These are phyloP conservation scores for Andrena praecox DNA, from an alignment of 2,888 invertebrate species.

Conservation along the genomic window DNA sequence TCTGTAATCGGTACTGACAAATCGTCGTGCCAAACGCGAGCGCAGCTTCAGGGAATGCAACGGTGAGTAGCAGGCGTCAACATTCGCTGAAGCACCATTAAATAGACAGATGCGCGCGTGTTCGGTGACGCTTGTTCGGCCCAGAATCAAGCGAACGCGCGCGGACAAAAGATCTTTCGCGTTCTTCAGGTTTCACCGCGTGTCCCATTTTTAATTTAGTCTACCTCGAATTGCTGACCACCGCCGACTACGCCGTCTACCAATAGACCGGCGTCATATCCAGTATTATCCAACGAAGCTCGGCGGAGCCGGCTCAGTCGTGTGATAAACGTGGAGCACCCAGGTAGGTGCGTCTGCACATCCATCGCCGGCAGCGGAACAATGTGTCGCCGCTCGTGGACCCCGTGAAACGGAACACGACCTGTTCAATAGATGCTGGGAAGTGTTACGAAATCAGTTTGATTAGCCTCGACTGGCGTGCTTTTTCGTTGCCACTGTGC, in stretches of 20 bases:
- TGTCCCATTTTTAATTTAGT: constrained; percentile 69
- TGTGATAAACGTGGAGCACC: constrained; percentile 69
- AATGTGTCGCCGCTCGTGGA: constrained; percentile 40
- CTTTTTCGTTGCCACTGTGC: constrained; percentile 13
- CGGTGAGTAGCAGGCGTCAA: constrained; percentile 8
- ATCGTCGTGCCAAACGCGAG: constrained; percentile 3
- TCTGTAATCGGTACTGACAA: neutral
- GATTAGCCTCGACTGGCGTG: constrained; percentile 1
- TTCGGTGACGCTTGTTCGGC: neutral
- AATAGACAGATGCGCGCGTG: neutral
- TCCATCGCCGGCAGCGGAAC: constrained; percentile 50
- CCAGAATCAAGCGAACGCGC: constrained; percentile 12
- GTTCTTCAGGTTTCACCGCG: constrained; percentile 42
- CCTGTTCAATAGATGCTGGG: constrained; percentile 35
- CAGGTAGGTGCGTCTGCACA: constrained; percentile 57
- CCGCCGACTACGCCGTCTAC: constrained; percentile 62
- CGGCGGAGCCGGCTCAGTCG: constrained; percentile 65
- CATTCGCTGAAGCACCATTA: constrained; percentile 1
- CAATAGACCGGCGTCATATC: constrained; percentile 66
- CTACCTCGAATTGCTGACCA: constrained; percentile 61
- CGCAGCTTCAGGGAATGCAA: constrained; percentile 4
- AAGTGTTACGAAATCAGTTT: constrained; percentile 47
- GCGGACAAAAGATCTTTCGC: constrained; percentile 36
- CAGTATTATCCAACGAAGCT: constrained; percentile 66
- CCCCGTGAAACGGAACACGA: constrained; percentile 52